These are phyloP conservation scores for Heteromormyrus szaboi DNA, from an alignment of 2,797 vertebrate species.

Conservation along the genomic window DNA sequence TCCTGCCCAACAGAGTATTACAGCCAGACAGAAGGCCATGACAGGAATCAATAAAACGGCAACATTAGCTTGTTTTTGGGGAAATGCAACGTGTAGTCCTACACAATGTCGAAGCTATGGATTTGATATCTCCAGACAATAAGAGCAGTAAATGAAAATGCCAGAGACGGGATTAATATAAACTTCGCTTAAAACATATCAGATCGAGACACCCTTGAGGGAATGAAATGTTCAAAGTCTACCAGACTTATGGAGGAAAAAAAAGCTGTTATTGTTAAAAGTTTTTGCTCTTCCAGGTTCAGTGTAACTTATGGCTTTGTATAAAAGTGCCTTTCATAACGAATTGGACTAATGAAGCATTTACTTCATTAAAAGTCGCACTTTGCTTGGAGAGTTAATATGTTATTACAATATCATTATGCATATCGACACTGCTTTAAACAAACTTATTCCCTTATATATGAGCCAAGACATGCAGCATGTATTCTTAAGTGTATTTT, in stretches of 20 bases:
- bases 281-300: constrained; percentile 27
- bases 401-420: constrained; percentile 56
- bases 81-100: background rate
- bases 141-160: background rate
- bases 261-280: background rate
- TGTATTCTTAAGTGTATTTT: background rate
- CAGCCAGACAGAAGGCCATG: background rate
- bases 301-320: constrained; percentile 40
- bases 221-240: background rate
- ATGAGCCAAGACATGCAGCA: background rate
- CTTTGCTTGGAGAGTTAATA: constrained; percentile 61
- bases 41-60: background rate
- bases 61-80: background rate
- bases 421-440: constrained; percentile 24
- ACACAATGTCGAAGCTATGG: background rate
- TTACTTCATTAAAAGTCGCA: constrained; percentile 37
- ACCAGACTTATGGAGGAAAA: background rate
- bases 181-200: background rate
- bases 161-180: background rate
- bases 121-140: background rate
- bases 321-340: constrained; percentile 32
- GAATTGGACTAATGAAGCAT: constrained; percentile 56
- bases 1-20: background rate
- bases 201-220: background rate
- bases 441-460: constrained; percentile 26